A percentile compares a stretch with the other conserved stretches of the same genome.
Evolutionary conservation across 1,140 invertebrate genomes (phyloP).

Genomic region (Caerostris darwini): DNA sequence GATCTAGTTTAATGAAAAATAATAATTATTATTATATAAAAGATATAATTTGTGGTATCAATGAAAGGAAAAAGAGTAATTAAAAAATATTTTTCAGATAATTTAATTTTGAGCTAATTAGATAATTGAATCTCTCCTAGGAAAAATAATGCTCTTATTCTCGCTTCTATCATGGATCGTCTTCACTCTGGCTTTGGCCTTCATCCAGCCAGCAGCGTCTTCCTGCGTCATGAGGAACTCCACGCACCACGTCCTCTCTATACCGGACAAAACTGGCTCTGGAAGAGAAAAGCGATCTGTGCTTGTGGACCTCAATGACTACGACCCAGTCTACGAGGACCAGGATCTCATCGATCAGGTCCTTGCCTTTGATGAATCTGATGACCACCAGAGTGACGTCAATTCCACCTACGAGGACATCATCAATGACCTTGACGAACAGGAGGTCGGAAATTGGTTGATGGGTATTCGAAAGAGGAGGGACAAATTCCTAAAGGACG

Average conservation of each 20-base stretch:
- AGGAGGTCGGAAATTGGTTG: slow-evolving; percentile 57
- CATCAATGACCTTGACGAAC: slow-evolving; percentile 65
- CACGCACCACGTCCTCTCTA: slow-evolving; percentile 84
- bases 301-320: slow-evolving; percentile 3
- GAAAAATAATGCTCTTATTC: slow-evolving; percentile 91
- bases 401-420: slow-evolving; percentile 77
- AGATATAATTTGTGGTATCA: no score
- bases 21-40: no score
- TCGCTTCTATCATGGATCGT: slow-evolving; percentile 97
- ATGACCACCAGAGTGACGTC: not conserved
- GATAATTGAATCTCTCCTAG: not conserved
- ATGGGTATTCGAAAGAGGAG: slow-evolving; percentile 62
- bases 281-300: not conserved
- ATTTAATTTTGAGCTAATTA: no score
- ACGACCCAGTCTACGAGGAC: slow-evolving; percentile 45
- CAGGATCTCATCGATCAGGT: slow-evolving; percentile 42
- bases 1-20: no score
- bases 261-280: slow-evolving; percentile 76
- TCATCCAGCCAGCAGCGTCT: slow-evolving; percentile 95
- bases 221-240: slow-evolving; percentile 91
- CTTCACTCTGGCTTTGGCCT: slow-evolving; percentile 96
- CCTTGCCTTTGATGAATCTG: not conserved
- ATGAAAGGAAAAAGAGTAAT: no score
- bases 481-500: not conserved
- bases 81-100: no score